These are phyloP conservation scores for Amphiprion percula DNA, from an alignment of 2,113 vertebrate species.

Conservation along the genomic window DNA sequence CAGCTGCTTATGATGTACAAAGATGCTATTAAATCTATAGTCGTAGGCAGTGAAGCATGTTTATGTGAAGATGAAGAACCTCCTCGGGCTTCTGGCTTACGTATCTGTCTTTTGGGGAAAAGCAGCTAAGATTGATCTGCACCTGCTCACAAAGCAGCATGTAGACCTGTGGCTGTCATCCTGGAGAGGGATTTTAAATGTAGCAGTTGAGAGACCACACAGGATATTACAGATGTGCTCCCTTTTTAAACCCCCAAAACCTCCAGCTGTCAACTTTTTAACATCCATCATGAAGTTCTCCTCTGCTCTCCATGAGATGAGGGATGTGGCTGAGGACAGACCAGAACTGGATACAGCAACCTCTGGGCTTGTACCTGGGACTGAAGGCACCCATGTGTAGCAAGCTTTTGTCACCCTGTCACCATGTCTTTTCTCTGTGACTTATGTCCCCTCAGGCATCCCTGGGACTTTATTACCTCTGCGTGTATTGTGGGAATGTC, in stretches of 20 bases:
- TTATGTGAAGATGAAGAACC: slow-evolving; percentile 11
- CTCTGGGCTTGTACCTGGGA: slow-evolving; percentile 44
- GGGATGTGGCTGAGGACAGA: slow-evolving; percentile 40
- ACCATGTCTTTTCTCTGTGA: slow-evolving; percentile 63
- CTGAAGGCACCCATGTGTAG: slow-evolving; percentile 38
- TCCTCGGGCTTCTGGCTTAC: slow-evolving; percentile 5
- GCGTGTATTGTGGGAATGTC: slow-evolving; percentile 67
- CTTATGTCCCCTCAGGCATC: slow-evolving; percentile 67
- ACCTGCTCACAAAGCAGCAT: slow-evolving; percentile 32
- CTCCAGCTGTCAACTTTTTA: slow-evolving; percentile 56
- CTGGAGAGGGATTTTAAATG: slow-evolving; percentile 23
- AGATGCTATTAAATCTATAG: slow-evolving; percentile 18
- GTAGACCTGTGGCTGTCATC: slow-evolving; percentile 40
- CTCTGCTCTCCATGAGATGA: slow-evolving; percentile 25
- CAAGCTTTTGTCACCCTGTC: slow-evolving; percentile 70
- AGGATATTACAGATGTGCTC: slow-evolving; percentile 56
- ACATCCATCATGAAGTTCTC: slow-evolving; percentile 62
- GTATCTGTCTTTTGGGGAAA: slow-evolving; percentile 23
- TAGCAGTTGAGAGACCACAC: slow-evolving; percentile 53
- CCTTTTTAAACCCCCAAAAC: slow-evolving; percentile 72
- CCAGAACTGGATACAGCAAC: slow-evolving; percentile 24
- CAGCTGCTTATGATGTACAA: slow-evolving; percentile 16
- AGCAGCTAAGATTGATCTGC: slow-evolving; percentile 42
- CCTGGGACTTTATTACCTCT: slow-evolving; percentile 71
- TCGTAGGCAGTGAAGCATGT: background rate